Evolutionary conservation across 2,888 invertebrate species (phyloP), one percentile per base, ranked within the genome.

Genomic region (Ennomos quercinarius): DNA sequence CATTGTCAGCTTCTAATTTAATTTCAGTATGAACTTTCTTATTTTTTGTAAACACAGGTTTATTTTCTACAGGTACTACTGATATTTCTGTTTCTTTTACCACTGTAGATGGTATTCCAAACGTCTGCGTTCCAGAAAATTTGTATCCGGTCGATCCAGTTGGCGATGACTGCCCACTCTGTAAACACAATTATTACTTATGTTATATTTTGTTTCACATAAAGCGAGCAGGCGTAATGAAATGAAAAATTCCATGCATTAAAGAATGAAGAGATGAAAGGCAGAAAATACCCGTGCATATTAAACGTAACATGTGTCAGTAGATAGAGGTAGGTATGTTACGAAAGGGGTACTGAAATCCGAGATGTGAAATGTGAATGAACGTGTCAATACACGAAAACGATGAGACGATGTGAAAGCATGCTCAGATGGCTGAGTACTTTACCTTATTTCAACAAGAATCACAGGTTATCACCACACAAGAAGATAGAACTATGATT

Each of bases 91-190:
- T 73, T 50, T 79, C 73, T 55, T 76, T 76, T 6, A 79, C 65
- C 5, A 77, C 70, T 56, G 78, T 72, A 40, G 62, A 74, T 3
- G 74, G 66, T 53, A 74, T 55, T 62, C 71, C 78, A 60, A 75
- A 68, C n/a, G 83, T 75, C 63, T 86, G 82, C 27, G 76, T 74
- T 36, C 81, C 80, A 43, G 83, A 77, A 44, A 80, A 82, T 8
- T 77, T 71, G 64, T 78, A 81, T 68, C 85, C 86, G 46, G 80
- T 72, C 43, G 83, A 75, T 55, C 83, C 87, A 48, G 71, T 75
- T 34, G 58, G 69, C 8, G 73, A 74, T 4, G 83, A 66, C 65
- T 81, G 81, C 17, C 89, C 89, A 41, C 81, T 86, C 90, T 90
- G 76, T 50, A 73, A 77, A 27, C 27, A 38, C n/a, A n/a, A n/a